Conservation (phyloP, 2,888 invertebrate species). For the Nemapogon koenigi region DNA sequence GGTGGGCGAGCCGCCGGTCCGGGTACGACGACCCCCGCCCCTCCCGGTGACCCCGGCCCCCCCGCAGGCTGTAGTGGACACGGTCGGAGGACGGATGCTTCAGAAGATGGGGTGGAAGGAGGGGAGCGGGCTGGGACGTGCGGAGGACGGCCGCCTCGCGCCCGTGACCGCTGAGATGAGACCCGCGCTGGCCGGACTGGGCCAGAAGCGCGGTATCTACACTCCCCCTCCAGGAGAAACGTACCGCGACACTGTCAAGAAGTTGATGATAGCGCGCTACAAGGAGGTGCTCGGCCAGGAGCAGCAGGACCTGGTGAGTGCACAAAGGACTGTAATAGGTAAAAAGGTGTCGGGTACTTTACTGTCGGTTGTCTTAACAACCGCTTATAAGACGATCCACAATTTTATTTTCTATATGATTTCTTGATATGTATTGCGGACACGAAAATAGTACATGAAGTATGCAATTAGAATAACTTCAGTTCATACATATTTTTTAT, state of each 20-base stretch:
- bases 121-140: constrained; percentile 93
- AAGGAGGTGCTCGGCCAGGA: constrained; percentile 78
- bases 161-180: constrained; percentile 84
- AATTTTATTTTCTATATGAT: background rate
- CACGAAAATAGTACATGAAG: too few species aligned
- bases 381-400: background rate
- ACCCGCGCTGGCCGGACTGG: constrained; percentile 82
- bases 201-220: constrained; percentile 80
- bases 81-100: constrained; percentile 92
- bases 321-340: background rate
- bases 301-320: constrained; percentile 49
- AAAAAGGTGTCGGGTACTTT: background rate
- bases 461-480: too few species aligned
- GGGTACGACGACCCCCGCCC: constrained; percentile 45
- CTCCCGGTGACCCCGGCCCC: constrained; percentile 65
- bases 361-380: too few species aligned
- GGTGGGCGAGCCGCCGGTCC: constrained; percentile 60
- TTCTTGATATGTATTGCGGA: background rate
- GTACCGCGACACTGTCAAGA: constrained; percentile 88
- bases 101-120: constrained; percentile 99
- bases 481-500: too few species aligned
- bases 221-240: constrained; percentile 83
- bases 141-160: constrained; percentile 90
- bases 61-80: constrained; percentile 80
- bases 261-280: constrained; percentile 87